Percentiles rank a stretch among this genome's conserved stretches.
phyloP scores from a whole-genome alignment of 2,888 invertebrate species.

The Anorthoa munda region DNA sequence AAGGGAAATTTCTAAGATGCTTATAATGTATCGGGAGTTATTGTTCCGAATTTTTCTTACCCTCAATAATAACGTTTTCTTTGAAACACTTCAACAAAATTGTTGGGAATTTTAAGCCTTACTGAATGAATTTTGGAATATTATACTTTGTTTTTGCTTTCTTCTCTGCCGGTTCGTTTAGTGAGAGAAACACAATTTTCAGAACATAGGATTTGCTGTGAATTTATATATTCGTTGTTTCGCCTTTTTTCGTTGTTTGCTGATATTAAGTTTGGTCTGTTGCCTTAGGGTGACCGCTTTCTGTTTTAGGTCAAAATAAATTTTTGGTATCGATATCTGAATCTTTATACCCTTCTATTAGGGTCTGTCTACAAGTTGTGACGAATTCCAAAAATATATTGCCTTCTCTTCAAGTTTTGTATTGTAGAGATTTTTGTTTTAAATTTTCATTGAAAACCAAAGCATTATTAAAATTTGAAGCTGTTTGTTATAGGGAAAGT shows the following conservation, averaged over 20 bases:
- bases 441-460: conserved; percentile 2
- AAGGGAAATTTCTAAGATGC: conserved; percentile 63
- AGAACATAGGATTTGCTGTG: conserved; percentile 51
- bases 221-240: conserved; percentile 47
- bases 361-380: conserved; percentile 18
- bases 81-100: conserved; percentile 55
- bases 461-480: not conserved
- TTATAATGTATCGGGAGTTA: conserved; percentile 68
- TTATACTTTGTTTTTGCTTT: conserved; percentile 59
- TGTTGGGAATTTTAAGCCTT: conserved; percentile 51
- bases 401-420: conserved; percentile 2
- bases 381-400: conserved; percentile 14
- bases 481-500: conserved; percentile 8
- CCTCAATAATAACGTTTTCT: conserved; percentile 60
- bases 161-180: conserved; percentile 37
- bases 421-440: not conserved
- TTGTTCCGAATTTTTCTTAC: conserved; percentile 57
- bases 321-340: conserved; percentile 32
- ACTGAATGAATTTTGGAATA: conserved; percentile 59
- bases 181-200: conserved; percentile 41
- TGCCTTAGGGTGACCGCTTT: conserved; percentile 31
- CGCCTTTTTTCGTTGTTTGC: conserved; percentile 42
- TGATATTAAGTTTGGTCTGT: conserved; percentile 39
- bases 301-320: conserved; percentile 32
- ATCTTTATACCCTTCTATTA: conserved; percentile 21